A percentile compares a stretch with the other conserved stretches of the same genome.
phyloP scores from a whole-genome alignment of 2,113 vertebrate species.

The Trogon surrucura region DNA sequence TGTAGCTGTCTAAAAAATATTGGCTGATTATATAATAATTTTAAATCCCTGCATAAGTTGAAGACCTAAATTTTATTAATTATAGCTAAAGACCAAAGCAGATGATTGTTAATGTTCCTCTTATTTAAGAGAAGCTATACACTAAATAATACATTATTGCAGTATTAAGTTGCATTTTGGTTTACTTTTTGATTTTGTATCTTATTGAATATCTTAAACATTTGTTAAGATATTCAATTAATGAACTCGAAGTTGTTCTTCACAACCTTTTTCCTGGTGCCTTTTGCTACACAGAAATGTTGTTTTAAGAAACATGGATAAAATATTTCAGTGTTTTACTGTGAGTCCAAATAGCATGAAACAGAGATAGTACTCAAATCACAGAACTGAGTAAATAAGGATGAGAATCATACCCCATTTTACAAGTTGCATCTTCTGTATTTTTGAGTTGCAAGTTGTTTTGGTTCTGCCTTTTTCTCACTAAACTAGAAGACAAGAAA shows the following conservation, averaged over 20 bases:
- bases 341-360: not conserved
- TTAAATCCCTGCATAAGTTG: not conserved
- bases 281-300: not conserved
- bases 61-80: not conserved
- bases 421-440: fast-evolving
- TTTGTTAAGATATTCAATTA: not conserved
- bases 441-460: not conserved
- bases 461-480: not conserved
- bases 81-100: slow-evolving; percentile 4
- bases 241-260: not conserved
- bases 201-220: not conserved
- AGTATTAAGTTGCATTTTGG: not conserved
- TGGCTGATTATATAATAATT: not conserved
- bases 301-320: not conserved
- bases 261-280: not conserved
- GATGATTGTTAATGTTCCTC: not conserved
- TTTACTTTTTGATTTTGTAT: not conserved
- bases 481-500: not conserved
- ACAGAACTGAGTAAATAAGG: not conserved
- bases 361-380: not conserved
- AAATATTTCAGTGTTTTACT: not conserved
- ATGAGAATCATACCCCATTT: not conserved
- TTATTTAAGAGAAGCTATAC: not conserved
- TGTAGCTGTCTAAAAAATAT: not conserved
- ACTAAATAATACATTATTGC: not conserved